phyloP scores from a whole-genome alignment of 2,888 invertebrate species.

The Sarcophaga variegata region DNA sequence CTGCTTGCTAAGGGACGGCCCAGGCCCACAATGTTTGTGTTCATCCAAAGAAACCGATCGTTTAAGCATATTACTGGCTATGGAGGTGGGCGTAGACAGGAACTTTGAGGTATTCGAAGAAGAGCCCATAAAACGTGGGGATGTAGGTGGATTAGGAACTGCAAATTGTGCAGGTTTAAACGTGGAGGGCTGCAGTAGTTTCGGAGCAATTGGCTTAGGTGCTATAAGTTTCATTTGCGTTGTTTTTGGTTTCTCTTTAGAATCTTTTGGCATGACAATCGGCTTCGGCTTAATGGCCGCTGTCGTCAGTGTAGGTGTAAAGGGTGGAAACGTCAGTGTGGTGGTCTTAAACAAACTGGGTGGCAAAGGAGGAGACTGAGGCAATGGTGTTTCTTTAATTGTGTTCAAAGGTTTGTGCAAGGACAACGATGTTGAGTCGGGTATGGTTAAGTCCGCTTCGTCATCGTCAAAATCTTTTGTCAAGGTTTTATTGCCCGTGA shows the following conservation, averaged over 20 bases:
- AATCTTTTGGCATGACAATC: slow-evolving; percentile 33
- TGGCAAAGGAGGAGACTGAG: slow-evolving; percentile 79
- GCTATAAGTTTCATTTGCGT: slow-evolving; percentile 66
- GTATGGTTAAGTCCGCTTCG: slow-evolving; percentile 57
- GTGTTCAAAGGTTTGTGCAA: slow-evolving; percentile 70
- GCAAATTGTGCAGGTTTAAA: slow-evolving; percentile 74
- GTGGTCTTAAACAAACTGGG: slow-evolving; percentile 80
- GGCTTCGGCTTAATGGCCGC: slow-evolving; percentile 56
- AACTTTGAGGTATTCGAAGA: slow-evolving; percentile 72
- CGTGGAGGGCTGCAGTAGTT: slow-evolving; percentile 36
- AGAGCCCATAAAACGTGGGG: slow-evolving; percentile 71
- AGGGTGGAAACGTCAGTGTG: slow-evolving; percentile 74
- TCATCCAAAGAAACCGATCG: slow-evolving; percentile 79
- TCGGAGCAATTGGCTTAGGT: slow-evolving; percentile 54
- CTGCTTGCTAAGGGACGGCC: slow-evolving; percentile 71
- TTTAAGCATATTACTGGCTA: slow-evolving; percentile 77
- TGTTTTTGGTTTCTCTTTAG: slow-evolving; percentile 57
- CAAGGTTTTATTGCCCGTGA: background rate
- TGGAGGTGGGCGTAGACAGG: slow-evolving; percentile 76
- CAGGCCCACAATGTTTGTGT: slow-evolving; percentile 66
- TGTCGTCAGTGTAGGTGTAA: slow-evolving; percentile 61
- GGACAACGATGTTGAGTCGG: slow-evolving; percentile 55
- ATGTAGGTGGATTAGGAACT: slow-evolving; percentile 75
- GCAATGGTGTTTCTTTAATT: slow-evolving; percentile 75
- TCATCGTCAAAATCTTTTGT: slow-evolving; percentile 57